phyloP scores from a whole-genome alignment of 2,888 invertebrate species.

The Limnephilus marmoratus region DNA sequence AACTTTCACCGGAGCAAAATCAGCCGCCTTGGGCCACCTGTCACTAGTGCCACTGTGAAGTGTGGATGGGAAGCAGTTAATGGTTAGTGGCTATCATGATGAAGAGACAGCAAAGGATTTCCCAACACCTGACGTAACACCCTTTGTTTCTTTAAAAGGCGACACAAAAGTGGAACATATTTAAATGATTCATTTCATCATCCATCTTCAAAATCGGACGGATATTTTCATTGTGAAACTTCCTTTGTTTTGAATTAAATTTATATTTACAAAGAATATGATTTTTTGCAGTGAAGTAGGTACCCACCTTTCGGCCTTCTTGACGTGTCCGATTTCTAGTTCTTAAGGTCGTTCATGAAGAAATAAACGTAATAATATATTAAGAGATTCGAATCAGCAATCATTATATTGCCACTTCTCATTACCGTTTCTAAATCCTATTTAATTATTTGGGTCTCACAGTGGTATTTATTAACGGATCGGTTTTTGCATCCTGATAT shows the following conservation, averaged over 20 bases:
- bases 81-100: neutral
- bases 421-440: neutral
- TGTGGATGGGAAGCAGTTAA: neutral
- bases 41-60: neutral
- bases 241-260: neutral
- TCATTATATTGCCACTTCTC: neutral
- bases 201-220: neutral
- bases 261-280: neutral
- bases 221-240: neutral
- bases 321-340: neutral
- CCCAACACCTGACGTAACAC: neutral
- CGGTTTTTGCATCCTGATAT: too few relatives aligned
- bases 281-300: neutral
- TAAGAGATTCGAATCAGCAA: neutral
- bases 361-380: neutral
- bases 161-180: conserved; percentile 37
- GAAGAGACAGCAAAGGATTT: neutral
- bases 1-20: neutral
- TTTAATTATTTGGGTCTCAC: too few relatives aligned
- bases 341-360: neutral
- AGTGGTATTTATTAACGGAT: too few relatives aligned
- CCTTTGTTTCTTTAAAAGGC: conserved; percentile 40
- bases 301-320: neutral
- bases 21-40: neutral
- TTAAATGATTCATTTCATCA: conserved; percentile 16